phyloP scores from a whole-genome alignment of 2,888 invertebrate species.

The Steinernema carpocapsae region DNA sequence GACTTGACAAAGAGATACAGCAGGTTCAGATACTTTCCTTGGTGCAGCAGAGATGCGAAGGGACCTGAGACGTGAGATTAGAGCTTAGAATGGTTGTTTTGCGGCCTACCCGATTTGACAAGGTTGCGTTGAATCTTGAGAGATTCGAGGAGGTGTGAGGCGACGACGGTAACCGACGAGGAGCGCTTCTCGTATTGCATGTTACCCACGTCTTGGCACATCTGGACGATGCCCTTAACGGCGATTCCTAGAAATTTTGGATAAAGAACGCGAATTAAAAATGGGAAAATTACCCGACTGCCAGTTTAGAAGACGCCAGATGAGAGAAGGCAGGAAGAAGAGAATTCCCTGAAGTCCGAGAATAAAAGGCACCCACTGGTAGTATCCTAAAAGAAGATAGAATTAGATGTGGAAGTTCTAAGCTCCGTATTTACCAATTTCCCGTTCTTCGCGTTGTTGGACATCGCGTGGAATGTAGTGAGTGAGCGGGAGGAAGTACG shows the following conservation, averaged over 20 bases:
- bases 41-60: slow-evolving; percentile 58
- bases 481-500: slow-evolving; percentile 66
- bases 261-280: background rate
- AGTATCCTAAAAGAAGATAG: slow-evolving; percentile 64
- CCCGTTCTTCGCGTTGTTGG: slow-evolving; percentile 56
- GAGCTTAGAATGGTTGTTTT: slow-evolving; percentile 41
- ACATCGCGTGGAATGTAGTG: slow-evolving; percentile 64
- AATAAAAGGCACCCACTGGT: slow-evolving; percentile 70
- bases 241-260: slow-evolving; percentile 54
- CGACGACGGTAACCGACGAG: slow-evolving; percentile 70
- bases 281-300: slow-evolving; percentile 61
- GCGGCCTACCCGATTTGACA: slow-evolving; percentile 45
- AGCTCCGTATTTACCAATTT: slow-evolving; percentile 55
- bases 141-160: slow-evolving; percentile 72
- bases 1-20: slow-evolving; percentile 65
- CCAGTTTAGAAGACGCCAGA: slow-evolving; percentile 72
- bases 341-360: slow-evolving; percentile 72
- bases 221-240: slow-evolving; percentile 70
- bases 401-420: background rate
- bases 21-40: slow-evolving; percentile 66
- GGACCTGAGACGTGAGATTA: slow-evolving; percentile 69
- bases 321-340: slow-evolving; percentile 71
- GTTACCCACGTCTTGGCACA: slow-evolving; percentile 71
- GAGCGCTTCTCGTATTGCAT: slow-evolving; percentile 70
- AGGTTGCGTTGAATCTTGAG: slow-evolving; percentile 71